phyloP scores from a whole-genome alignment of 2,797 vertebrate species.

The Limosa lapponica region DNA sequence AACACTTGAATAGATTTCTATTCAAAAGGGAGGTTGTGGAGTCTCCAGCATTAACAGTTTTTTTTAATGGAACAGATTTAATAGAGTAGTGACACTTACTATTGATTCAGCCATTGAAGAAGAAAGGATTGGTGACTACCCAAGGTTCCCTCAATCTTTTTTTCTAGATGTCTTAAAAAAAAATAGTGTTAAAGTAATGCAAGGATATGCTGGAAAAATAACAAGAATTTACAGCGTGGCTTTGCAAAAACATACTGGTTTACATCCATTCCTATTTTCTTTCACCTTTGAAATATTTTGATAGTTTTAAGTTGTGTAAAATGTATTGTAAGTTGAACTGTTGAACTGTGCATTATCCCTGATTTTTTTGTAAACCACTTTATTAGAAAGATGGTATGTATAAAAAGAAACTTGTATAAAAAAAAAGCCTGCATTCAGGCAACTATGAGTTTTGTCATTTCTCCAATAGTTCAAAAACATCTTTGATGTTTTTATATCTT shows the following conservation, averaged over 20 bases:
- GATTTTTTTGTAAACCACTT: neutral
- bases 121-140: neutral
- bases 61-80: neutral
- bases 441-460: slow-evolving; percentile 49
- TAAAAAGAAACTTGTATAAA: slow-evolving; percentile 27
- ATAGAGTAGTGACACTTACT: neutral
- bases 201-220: neutral
- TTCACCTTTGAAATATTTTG: neutral
- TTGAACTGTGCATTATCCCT: slow-evolving; percentile 35
- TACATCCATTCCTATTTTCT: neutral
- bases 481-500: slow-evolving; percentile 72
- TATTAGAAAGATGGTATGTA: slow-evolving; percentile 32
- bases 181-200: neutral
- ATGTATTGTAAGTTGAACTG: slow-evolving; percentile 17
- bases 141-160: neutral
- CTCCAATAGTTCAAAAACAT: slow-evolving; percentile 67
- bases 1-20: neutral
- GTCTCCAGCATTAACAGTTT: neutral
- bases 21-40: neutral
- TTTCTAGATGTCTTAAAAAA: neutral
- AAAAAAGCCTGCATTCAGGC: neutral
- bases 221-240: neutral
- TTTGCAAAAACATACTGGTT: neutral
- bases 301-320: neutral
- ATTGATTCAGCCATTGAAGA: neutral